A percentile compares a stretch with the other conserved stretches of the same genome.
Evolutionary conservation across 2,113 vertebrate species (phyloP).

Genomic region (Gambusia affinis): DNA sequence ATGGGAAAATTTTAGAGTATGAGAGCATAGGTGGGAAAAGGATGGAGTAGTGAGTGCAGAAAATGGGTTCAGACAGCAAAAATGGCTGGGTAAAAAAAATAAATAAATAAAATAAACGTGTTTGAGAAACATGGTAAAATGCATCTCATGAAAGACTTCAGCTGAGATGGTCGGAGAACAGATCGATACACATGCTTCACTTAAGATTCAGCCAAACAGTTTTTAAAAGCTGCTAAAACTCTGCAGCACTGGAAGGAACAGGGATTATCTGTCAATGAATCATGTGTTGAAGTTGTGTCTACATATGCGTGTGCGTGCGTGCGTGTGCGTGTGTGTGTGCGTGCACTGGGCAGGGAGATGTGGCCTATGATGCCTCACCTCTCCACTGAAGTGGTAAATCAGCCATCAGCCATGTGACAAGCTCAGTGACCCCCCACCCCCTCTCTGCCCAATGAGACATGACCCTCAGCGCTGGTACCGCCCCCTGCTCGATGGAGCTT

Average conservation of each 20-base stretch:
- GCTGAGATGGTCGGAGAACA: constrained; percentile 45
- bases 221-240: constrained; percentile 50
- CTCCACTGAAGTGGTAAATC: constrained; percentile 80
- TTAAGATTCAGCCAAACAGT: constrained; percentile 40
- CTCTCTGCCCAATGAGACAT: constrained; percentile 75
- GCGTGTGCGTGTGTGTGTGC: constrained; percentile 17
- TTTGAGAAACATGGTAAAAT: constrained; percentile 24
- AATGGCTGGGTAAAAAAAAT: constrained; percentile 26
- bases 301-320: constrained; percentile 21
- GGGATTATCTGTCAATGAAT: constrained; percentile 47
- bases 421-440: constrained; percentile 62
- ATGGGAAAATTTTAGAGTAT: constrained; percentile 62
- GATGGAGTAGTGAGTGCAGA: constrained; percentile 44
- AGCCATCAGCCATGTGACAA: constrained; percentile 81
- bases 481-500: constrained; percentile 75
- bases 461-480: constrained; percentile 59
- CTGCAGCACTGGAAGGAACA: constrained; percentile 24
- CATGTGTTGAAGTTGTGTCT: constrained; percentile 5
- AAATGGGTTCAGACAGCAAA: constrained; percentile 61
- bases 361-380: constrained; percentile 68
- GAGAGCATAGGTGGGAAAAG: constrained; percentile 32
- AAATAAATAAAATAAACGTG: neutral
- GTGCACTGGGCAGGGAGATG: constrained; percentile 35
- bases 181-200: constrained; percentile 65
- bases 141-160: constrained; percentile 57